Conservation (phyloP, 1,140 invertebrate genomes). For the Drosophila bipectinata region DNA sequence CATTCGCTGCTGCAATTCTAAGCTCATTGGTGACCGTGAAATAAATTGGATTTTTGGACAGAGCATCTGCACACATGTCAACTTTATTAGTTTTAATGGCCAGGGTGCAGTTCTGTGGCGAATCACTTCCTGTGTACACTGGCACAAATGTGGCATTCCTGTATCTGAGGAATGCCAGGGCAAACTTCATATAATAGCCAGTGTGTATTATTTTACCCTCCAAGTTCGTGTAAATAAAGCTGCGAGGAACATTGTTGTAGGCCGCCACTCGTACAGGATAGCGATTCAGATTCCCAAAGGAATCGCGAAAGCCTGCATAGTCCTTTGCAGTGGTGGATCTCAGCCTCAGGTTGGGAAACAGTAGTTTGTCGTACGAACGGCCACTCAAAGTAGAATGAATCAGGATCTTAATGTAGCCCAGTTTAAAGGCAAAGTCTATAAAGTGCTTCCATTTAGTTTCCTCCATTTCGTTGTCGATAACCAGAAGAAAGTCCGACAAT, state of each 20-base stretch:
- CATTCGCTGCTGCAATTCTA: slow-evolving; percentile 46
- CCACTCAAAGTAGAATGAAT: slow-evolving; percentile 14
- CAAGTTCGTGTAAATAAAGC: slow-evolving; percentile 32
- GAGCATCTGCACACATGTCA: slow-evolving; percentile 56
- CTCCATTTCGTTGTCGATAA: slow-evolving; percentile 9
- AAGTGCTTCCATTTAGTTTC: slow-evolving; percentile 34
- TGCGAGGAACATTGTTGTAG: slow-evolving; percentile 53
- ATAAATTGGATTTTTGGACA: slow-evolving; percentile 14
- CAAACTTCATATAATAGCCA: slow-evolving; percentile 57
- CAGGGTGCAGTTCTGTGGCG: slow-evolving; percentile 35
- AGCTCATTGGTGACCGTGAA: slow-evolving; percentile 31
- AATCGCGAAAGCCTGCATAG: not conserved
- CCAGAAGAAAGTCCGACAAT: slow-evolving; percentile 38
- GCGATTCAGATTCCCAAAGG: slow-evolving; percentile 17
- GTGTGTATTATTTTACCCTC: slow-evolving; percentile 18
- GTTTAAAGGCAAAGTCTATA: slow-evolving; percentile 14
- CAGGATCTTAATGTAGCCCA: slow-evolving; percentile 47
- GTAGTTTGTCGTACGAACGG: slow-evolving; percentile 17
- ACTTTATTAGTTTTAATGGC: slow-evolving; percentile 24
- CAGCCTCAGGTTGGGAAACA: slow-evolving; percentile 41
- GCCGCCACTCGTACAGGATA: slow-evolving; percentile 41
- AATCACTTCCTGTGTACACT: slow-evolving; percentile 13
- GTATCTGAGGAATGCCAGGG: slow-evolving; percentile 20
- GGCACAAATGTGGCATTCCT: slow-evolving; percentile 48
- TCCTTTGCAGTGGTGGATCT: slow-evolving; percentile 7